Percentiles rank a stretch among this genome's conserved stretches.
Conservation (phyloP, 2,797 vertebrate species). For the Lutra lutra region DNA sequence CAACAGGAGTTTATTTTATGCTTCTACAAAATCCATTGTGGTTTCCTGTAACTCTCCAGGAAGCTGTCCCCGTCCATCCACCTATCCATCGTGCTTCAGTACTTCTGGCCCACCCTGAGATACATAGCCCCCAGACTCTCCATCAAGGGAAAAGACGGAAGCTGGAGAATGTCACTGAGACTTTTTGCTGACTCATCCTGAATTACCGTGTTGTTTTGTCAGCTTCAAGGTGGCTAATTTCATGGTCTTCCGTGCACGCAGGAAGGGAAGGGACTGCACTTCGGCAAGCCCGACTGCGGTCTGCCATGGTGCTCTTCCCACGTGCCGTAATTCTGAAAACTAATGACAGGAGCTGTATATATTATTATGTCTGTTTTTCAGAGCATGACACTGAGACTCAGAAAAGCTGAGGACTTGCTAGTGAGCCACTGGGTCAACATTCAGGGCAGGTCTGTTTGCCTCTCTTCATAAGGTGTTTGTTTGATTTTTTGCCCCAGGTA, state of each 20-base stretch:
- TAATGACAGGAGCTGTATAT: neutral
- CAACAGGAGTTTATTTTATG: neutral
- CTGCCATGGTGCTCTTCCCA: neutral
- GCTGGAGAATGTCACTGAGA: neutral
- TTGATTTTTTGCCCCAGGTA: conserved; percentile 16
- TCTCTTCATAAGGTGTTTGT: neutral
- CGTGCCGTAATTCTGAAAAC: neutral
- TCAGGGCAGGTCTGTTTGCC: neutral
- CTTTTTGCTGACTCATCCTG: neutral
- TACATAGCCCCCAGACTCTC: neutral
- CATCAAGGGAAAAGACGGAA: neutral
- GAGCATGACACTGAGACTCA: neutral
- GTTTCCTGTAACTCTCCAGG: neutral
- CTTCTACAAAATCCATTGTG: neutral
- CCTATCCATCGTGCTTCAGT: neutral
- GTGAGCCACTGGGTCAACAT: neutral
- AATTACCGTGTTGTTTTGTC: neutral
- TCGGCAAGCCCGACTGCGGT: neutral
- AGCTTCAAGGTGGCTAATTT: neutral
- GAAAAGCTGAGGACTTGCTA: neutral
- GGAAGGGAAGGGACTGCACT: neutral
- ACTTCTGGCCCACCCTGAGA: neutral
- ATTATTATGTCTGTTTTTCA: neutral
- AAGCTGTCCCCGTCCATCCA: neutral
- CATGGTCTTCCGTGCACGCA: neutral